These are phyloP conservation scores for Venustoraphidia nigricollis DNA, from an alignment of 2,888 invertebrate species.

Conservation along the genomic window DNA sequence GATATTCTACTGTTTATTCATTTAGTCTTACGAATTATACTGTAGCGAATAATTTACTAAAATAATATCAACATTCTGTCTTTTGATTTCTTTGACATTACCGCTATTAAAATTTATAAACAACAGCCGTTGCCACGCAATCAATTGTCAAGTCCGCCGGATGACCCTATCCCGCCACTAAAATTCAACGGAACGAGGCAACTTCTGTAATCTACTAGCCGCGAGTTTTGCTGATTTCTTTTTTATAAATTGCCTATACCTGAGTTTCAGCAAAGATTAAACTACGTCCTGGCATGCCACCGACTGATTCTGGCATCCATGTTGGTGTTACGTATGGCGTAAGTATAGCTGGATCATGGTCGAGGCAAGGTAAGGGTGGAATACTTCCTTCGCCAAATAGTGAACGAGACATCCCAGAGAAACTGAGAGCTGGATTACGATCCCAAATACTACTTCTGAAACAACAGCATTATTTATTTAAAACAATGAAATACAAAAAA, in stretches of 20 bases:
- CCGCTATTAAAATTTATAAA: no score
- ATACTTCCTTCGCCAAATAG: conserved; percentile 32
- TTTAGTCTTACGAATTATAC: no score
- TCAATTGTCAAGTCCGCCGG: no score
- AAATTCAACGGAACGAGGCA: no score
- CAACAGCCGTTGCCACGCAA: no score
- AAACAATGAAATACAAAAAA: neutral
- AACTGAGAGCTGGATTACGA: conserved; percentile 31
- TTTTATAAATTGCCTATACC: conserved; percentile 29
- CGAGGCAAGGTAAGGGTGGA: conserved; percentile 54
- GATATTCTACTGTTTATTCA: no score
- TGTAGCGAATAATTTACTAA: no score
- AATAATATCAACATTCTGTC: no score
- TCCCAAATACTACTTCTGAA: conserved; percentile 11
- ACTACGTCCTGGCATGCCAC: conserved; percentile 65
- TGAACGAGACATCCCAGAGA: conserved; percentile 37
- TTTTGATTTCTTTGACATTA: no score
- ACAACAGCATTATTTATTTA: neutral
- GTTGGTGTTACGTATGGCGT: conserved; percentile 78
- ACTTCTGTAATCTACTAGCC: no score
- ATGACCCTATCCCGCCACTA: no score
- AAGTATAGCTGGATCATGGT: conserved; percentile 74
- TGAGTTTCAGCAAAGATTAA: conserved; percentile 85
- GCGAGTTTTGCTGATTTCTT: no score
- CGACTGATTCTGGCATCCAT: conserved; percentile 80